phyloP scores from a whole-genome alignment of 35 echinoderm and acorn worm genomes.

The Chiridota heheva region DNA sequence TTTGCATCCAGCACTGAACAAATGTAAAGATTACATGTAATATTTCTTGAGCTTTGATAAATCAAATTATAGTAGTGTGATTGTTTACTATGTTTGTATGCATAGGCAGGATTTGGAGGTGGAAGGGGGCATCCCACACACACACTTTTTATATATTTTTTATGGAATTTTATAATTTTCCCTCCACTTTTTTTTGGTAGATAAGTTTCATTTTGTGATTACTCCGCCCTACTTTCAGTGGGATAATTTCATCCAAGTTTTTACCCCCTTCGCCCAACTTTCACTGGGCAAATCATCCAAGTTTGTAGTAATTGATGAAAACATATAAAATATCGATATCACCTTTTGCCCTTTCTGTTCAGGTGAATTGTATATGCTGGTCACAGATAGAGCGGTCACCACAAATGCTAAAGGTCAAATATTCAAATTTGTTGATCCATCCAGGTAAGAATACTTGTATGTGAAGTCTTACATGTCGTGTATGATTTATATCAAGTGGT shows the following conservation, averaged over 20 bases:
- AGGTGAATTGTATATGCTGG: constrained; percentile 84
- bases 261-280: background rate
- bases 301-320: background rate
- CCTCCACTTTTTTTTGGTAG: too few relatives aligned
- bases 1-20: too few relatives aligned
- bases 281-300: background rate
- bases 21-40: too few relatives aligned
- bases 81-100: too few relatives aligned
- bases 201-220: too few relatives aligned
- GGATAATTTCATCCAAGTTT: background rate
- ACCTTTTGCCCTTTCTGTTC: background rate
- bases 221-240: too few relatives aligned
- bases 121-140: too few relatives aligned
- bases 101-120: too few relatives aligned
- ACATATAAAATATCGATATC: background rate
- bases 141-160: too few relatives aligned
- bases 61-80: too few relatives aligned
- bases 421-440: constrained; percentile 83
- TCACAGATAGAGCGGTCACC: constrained; percentile 48
- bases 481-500: background rate
- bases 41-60: too few relatives aligned
- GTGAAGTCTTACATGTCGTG: background rate
- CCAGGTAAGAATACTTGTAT: constrained; percentile 50
- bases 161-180: too few relatives aligned
- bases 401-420: constrained; percentile 65